Conservation (phyloP, 2,113 vertebrate species). For the Phylloscopus trochiloides region DNA sequence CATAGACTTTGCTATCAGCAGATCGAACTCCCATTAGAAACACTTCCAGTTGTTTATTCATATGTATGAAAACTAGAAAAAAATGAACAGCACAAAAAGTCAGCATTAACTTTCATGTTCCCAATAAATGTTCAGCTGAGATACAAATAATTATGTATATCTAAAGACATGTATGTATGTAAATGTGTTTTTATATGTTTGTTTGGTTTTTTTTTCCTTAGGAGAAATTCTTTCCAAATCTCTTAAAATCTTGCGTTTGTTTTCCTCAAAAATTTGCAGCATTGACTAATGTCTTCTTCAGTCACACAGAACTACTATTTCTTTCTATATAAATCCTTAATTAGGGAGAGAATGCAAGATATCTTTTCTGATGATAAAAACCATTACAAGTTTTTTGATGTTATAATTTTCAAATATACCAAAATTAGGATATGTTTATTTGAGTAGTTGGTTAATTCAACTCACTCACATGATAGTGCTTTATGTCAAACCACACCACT, state of each 20-base stretch:
- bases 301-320: background rate
- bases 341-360: background rate
- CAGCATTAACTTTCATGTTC: background rate
- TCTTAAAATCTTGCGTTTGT: background rate
- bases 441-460: background rate
- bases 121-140: background rate
- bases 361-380: background rate
- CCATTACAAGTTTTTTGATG: rapidly evolving
- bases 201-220: background rate
- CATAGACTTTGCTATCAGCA: background rate
- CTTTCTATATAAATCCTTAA: background rate
- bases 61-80: background rate
- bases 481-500: background rate
- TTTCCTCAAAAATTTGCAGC: background rate
- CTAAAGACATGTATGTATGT: background rate
- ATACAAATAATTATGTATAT: background rate
- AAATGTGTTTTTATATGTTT: background rate
- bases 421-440: background rate
- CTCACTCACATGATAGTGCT: background rate
- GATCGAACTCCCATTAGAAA: background rate
- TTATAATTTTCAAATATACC: background rate
- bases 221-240: background rate
- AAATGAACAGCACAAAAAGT: background rate
- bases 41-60: background rate
- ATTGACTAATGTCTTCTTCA: background rate